Evolutionary conservation across 2,797 vertebrate genomes (phyloP), one percentile per base, ranked within the genome.

Genomic region (Cryptoprocta ferox): DNA sequence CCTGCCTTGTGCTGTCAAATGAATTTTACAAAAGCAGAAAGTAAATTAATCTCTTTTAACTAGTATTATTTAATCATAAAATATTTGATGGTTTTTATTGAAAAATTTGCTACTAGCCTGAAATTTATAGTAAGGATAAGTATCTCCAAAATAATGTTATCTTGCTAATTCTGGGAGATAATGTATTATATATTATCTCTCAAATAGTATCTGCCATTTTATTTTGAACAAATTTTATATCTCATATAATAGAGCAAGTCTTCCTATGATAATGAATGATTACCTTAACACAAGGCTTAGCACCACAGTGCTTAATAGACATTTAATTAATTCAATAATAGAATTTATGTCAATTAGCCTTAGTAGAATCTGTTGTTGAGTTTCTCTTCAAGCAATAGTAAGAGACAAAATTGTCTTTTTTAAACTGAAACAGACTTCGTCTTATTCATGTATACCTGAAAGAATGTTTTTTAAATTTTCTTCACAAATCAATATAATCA

Each of bases 271-370:
- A 97, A 97, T 95, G 73, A 90, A 97, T 97, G n/a, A 96, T 80
- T 89, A 63, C 19, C 79, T 87, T 94, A 86, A 9, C 30, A 90
- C 71, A 98, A 98, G 93, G 19, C 82, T 97, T 95, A 97, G 19
- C 42, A 96, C 86, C n/a, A 80, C 8, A 35, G 45, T 37, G 4
- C 19, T 97, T 95, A 95, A 92, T 89, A 45, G 30, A 96, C 98
- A 97, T 95, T 97, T 61, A 90, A 0, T 89, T 97, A 71, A 65
- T 95, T 63, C 35, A 35, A 97, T 97, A 96, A 97, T 94, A 89
- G 70, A 97, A 97, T 92, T 93, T 94, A 3, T 97, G 85, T 96
- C 97, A 98, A 87, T 97, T 97, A 96, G 53, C 68, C 76, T 95
- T 87, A 91, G 88, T 90, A 94, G 89, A 98, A 94, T 95, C 42